A percentile compares a stretch with the other conserved stretches of the same genome.
phyloP scores from a whole-genome alignment of 2,888 invertebrate species.

The Lasius fuliginosus region DNA sequence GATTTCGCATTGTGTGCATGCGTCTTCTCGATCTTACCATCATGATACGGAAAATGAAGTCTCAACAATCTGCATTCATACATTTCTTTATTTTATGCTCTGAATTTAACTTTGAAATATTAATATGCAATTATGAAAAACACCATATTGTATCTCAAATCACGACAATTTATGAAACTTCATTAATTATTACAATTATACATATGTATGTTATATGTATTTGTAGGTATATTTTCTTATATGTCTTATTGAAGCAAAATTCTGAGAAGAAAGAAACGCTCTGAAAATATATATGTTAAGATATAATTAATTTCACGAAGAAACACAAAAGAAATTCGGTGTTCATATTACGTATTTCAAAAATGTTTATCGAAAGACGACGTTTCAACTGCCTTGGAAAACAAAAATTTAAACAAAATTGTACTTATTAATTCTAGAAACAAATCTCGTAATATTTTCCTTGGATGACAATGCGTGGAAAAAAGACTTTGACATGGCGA shows the following conservation, averaged over 20 bases:
- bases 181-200: neutral
- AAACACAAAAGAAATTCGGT: too few species aligned
- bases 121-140: neutral
- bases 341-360: constrained; percentile 9
- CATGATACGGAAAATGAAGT: constrained; percentile 8
- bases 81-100: neutral
- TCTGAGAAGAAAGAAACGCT: neutral
- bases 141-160: neutral
- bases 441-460: constrained; percentile 9
- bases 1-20: constrained; percentile 42
- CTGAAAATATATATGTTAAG: neutral
- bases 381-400: neutral
- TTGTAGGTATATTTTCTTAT: neutral
- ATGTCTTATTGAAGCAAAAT: neutral
- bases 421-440: constrained; percentile 11
- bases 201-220: neutral
- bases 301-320: neutral
- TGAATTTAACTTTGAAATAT: constrained; percentile 5
- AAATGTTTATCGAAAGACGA: neutral
- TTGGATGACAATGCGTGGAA: neutral
- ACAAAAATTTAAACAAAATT: constrained; percentile 12
- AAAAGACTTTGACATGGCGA: constrained; percentile 21
- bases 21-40: constrained; percentile 40
- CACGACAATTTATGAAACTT: neutral
- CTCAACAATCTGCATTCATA: neutral